Evolutionary conservation across 2,113 vertebrate genomes (phyloP), one percentile per base, ranked within the genome.

Genomic region (Jaculus jaculus): DNA sequence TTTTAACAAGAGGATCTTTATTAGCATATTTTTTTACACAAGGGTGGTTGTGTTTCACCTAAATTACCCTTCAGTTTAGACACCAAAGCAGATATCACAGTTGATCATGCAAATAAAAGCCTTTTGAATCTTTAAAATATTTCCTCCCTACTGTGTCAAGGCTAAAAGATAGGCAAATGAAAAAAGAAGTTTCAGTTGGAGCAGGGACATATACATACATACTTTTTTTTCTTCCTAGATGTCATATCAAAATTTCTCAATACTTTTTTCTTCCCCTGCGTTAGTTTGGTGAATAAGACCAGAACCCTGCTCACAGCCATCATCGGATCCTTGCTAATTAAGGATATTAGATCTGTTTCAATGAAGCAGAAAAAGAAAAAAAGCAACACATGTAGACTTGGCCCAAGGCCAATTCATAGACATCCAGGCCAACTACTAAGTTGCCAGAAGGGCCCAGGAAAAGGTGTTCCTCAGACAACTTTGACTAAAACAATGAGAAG

Each of bases 1-100:
- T 97, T 98, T 98, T 95, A 98, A 98, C 98, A 98, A 98, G 98
- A 98, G 92, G 97, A 98, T 97, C 97, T 98, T 98, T 98, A 98
- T 98, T 98, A 98, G 97, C 96, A 97, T 97, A 96, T 84, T 9
- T 96, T 98, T 94, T 96, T 89, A 94, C 82, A 98, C 98, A 98
- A 98, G 97, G 98, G 96, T 93, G 96, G 97, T 97, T 98, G 97
- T 98, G 97, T 98, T 98, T 98, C 97, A 97, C 97, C 97, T 97
- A 98, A 98, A 98, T 98, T 98, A 98, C 97, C 96, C 97, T 97
- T 97, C 97, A 96, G 97, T 96, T 97, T 97, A 97, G 95, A 97
- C 12, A 85, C 94, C 93, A 95, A 97, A 98, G 96, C 87, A 98
- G 97, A 98, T 98, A 98, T 97, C 97, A 94, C 95, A 97, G 98